Base-by-base conservation (phyloP, 1,140 invertebrate genomes). In the Daktulosphaira vitifoliae region DNA sequence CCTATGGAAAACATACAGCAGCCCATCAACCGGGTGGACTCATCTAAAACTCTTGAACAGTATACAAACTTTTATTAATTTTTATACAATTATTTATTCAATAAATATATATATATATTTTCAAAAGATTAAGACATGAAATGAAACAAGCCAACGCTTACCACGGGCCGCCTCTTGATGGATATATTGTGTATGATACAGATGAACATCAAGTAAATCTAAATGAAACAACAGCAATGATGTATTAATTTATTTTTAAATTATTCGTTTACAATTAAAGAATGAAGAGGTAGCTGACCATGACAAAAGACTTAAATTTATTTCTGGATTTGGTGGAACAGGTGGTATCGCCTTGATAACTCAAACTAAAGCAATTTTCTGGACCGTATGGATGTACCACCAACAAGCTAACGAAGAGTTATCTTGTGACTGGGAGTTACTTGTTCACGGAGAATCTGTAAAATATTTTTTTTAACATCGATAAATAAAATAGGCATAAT, bases 361-460 rank as follows among this genome's bases (percentile, higher is more conserved):
- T 0, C 72, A 78, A 1, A 76, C 78, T n/a, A 81, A 87, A 50
- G 94, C 94, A 0, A 79, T 90, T 13, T 72, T 99, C 2, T 99
- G 95, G 95, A 98, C 94, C 1, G 96, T 98, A 77, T 95, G 93
- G 0, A 77, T 96, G 25, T 98, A 99, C 75, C 92, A 86, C 16
- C 42, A 67, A 22, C 84, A 86, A 70, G 89, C 89, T 0, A 82
- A 88, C 50, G 76, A 83, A 18, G 79, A 89, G 71, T 75, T 93
- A 2, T 82, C 88, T 68, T 88, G 87, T 70, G 82, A 88, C 66
- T 93, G 90, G 89, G 80, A 80, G 22, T 79, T 96, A 1, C 62
- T 62, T 1, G 42, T 62, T 8, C 26, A 48, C 26, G 56, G 42
- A 20, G 56, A 48, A 9, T 62, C 56, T 22, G 56, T 62, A 48